Conservation (phyloP, 1,140 invertebrate genomes). For the Anthonomus grandis region DNA sequence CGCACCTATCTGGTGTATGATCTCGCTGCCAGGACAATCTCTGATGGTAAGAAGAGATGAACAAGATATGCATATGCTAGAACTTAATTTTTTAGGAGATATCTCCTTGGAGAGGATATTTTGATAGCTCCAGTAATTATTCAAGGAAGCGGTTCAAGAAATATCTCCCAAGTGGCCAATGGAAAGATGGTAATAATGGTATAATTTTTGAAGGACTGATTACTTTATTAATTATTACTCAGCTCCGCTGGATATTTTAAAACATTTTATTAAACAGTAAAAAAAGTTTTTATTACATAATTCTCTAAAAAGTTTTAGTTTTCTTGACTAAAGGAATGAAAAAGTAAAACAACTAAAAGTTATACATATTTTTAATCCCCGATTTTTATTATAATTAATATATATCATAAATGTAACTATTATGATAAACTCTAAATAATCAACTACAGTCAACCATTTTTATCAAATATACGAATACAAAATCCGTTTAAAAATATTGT, state of each 20-base stretch:
- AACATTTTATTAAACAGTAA: conserved; percentile 56
- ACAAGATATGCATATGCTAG: not conserved
- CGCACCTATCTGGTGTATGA: conserved; percentile 91
- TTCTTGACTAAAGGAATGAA: no score
- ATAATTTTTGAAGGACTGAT: conserved; percentile 55
- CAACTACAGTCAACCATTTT: no score
- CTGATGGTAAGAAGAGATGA: conserved; percentile 21
- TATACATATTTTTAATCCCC: no score
- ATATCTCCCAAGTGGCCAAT: conserved; percentile 72
- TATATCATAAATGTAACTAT: no score
- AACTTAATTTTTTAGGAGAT: conserved; percentile 57
- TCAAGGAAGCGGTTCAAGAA: conserved; percentile 59
- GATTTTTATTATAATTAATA: no score
- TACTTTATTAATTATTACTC: conserved; percentile 63
- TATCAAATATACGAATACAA: conserved; percentile 3
- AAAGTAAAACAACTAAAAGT: no score
- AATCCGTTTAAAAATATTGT: conserved; percentile 5
- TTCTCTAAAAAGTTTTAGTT: no score
- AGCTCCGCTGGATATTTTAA: conserved; percentile 63
- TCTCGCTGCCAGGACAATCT: conserved; percentile 24
- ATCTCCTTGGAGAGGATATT: conserved; percentile 76
- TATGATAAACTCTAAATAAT: no score
- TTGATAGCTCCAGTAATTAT: conserved; percentile 80
- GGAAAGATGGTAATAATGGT: conserved; percentile 58
- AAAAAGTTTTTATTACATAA: no score